Conservation (phyloP, 2,888 invertebrate species). For the Acrobasis consociella region DNA sequence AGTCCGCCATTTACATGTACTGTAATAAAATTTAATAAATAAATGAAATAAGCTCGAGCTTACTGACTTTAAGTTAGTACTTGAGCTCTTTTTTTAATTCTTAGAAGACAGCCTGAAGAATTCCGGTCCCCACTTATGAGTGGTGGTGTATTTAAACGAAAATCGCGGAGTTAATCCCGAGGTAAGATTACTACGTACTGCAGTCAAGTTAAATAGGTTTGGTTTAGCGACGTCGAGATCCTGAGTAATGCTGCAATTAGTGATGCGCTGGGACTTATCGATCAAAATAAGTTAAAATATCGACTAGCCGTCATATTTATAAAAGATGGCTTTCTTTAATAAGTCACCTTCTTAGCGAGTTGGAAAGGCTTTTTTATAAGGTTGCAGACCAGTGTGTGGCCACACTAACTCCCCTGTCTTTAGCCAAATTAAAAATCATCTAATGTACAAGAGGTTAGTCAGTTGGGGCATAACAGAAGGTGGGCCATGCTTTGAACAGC, state of each 20-base stretch:
- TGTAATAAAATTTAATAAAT: too few relatives aligned
- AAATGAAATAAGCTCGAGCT: too few relatives aligned
- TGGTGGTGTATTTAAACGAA: conserved; percentile 26
- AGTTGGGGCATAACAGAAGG: too few relatives aligned
- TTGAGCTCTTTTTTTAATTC: background rate
- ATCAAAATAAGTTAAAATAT: conserved; percentile 18
- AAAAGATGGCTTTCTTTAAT: too few relatives aligned
- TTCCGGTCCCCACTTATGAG: conserved; percentile 20
- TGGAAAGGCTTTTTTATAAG: too few relatives aligned
- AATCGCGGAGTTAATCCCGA: conserved; percentile 49
- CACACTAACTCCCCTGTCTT: too few relatives aligned
- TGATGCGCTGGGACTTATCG: conserved; percentile 38
- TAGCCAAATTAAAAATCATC: too few relatives aligned
- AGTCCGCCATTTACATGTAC: too few relatives aligned
- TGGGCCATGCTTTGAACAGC: too few relatives aligned
- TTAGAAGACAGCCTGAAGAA: background rate
- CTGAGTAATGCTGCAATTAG: conserved; percentile 45
- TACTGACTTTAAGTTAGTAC: background rate
- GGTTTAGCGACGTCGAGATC: conserved; percentile 52
- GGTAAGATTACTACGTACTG: conserved; percentile 51
- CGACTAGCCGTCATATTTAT: background rate
- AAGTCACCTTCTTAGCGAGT: too few relatives aligned
- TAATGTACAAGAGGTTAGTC: too few relatives aligned
- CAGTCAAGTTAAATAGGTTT: conserved; percentile 61
- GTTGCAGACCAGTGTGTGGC: too few relatives aligned